Percentiles rank a stretch among this genome's conserved stretches.
These are phyloP conservation scores for Dissostichus mawsoni DNA, from an alignment of 2,113 vertebrate species.

Conservation along the genomic window DNA sequence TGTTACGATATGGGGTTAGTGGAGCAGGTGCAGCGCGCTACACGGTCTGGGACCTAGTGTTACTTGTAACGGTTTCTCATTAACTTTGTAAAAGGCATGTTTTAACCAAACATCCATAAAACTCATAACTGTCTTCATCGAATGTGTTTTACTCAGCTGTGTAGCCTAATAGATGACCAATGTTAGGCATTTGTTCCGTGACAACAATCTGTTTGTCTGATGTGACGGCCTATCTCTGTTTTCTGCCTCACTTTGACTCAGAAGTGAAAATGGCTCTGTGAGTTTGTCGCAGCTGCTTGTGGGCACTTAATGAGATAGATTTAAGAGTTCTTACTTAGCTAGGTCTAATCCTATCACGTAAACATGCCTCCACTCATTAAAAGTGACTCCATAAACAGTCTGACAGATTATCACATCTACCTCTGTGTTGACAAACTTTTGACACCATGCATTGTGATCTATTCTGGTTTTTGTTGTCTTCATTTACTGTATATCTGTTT, in stretches of 20 bases:
- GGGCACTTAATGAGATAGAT: conserved; percentile 48
- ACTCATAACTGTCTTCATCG: background rate
- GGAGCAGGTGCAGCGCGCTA: conserved; percentile 47
- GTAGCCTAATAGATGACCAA: too few relatives aligned
- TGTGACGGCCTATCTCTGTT: background rate
- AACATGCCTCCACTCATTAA: conserved; percentile 48
- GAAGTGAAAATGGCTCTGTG: background rate
- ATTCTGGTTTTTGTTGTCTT: background rate
- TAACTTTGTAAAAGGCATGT: background rate
- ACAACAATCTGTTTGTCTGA: background rate
- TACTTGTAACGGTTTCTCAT: too few relatives aligned
- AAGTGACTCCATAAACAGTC: conserved; percentile 8
- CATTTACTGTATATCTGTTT: background rate
- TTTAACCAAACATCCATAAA: background rate
- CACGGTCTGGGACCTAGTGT: background rate
- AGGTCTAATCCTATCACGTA: conserved; percentile 53
- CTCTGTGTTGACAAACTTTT: background rate
- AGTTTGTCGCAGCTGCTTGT: conserved; percentile 14
- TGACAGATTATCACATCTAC: conserved; percentile 4
- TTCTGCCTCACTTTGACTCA: background rate
- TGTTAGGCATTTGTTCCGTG: background rate
- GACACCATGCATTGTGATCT: background rate
- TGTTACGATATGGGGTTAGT: background rate
- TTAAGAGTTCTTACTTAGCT: conserved; percentile 24
- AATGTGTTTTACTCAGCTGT: background rate